phyloP scores from a whole-genome alignment of 2,113 vertebrate genomes.

The Plecturocebus donacophilus region DNA sequence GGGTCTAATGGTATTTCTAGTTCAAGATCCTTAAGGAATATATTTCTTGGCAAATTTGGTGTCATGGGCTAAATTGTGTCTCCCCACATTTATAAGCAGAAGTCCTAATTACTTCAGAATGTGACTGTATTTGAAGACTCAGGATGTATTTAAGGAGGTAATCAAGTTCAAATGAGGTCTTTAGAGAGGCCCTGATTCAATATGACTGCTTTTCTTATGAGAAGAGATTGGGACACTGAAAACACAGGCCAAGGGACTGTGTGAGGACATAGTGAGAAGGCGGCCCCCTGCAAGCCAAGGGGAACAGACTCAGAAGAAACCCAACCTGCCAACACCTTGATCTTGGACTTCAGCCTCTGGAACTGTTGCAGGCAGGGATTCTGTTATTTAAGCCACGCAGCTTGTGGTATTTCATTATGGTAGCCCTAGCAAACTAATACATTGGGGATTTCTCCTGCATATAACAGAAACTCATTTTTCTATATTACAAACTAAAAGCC shows the following conservation, averaged over 20 bases:
- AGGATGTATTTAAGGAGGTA: not conserved
- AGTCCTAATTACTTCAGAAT: not conserved
- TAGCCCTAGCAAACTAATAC: not conserved
- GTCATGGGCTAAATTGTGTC: not conserved
- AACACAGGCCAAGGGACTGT: not conserved
- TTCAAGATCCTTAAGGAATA: not conserved
- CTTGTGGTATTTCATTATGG: not conserved
- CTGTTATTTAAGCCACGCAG: not conserved
- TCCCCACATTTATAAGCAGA: not conserved
- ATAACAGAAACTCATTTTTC: not conserved
- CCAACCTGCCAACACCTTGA: not conserved
- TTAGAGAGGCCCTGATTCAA: not conserved
- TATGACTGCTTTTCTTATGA: not conserved
- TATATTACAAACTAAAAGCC: not conserved
- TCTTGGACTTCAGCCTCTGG: not conserved
- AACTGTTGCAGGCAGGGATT: not conserved
- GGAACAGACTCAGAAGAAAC: not conserved
- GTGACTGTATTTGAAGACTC: not conserved
- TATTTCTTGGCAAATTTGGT: conserved; percentile 23
- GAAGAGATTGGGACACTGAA: not conserved
- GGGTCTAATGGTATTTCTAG: too few relatives aligned
- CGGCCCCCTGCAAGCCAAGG: not conserved
- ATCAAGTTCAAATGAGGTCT: not conserved
- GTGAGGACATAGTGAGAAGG: not conserved
- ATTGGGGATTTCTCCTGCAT: not conserved